phyloP scores from a whole-genome alignment of 2,888 invertebrate species.

The Cephus sareptanus region DNA sequence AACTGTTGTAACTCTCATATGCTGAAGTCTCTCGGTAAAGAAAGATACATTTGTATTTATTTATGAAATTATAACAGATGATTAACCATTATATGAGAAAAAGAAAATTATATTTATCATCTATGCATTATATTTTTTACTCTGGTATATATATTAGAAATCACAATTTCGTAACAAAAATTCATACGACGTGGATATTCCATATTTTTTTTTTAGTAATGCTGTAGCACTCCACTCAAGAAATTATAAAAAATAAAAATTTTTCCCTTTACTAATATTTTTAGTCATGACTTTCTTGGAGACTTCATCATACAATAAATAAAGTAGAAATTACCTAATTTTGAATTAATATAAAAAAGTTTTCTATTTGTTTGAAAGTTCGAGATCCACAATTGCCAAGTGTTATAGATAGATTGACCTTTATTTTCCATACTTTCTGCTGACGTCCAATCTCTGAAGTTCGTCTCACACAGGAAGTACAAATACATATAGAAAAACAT shows the following conservation, averaged over 20 bases:
- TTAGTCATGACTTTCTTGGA: no score
- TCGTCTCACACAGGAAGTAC: not conserved
- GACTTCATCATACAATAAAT: not conserved
- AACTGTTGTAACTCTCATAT: not conserved
- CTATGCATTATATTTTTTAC: not conserved
- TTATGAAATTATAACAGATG: not conserved
- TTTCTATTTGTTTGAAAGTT: not conserved
- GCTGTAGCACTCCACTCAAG: not conserved
- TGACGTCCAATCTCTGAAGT: not conserved
- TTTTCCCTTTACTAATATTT: not conserved
- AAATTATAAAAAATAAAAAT: not conserved
- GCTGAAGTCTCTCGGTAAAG: not conserved
- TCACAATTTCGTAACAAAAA: not conserved
- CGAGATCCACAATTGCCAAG: not conserved
- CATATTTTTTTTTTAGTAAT: not conserved
- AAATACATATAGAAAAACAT: not conserved
- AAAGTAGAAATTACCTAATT: not conserved
- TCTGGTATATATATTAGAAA: not conserved
- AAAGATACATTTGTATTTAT: not conserved
- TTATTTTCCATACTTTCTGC: not conserved
- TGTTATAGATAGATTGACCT: not conserved
- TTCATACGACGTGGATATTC: not conserved
- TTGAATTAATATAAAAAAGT: not conserved
- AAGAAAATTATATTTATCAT: not conserved
- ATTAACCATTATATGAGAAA: no score